phyloP scores from a whole-genome alignment of 2,888 invertebrate species.

The Erebia epiphron region DNA sequence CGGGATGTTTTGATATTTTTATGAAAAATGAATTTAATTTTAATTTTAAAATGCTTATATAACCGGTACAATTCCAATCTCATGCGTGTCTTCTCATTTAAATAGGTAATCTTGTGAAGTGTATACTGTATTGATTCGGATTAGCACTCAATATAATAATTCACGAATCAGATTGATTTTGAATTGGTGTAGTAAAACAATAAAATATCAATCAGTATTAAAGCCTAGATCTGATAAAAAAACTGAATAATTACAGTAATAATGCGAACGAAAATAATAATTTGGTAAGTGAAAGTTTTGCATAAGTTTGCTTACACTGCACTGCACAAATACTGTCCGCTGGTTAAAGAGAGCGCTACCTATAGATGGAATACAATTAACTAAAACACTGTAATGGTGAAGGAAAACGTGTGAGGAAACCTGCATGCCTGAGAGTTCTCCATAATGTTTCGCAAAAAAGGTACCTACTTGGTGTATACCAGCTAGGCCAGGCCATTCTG shows the following conservation, averaged over 20 bases:
- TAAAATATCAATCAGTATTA: conserved; percentile 30
- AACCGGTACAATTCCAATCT: background rate
- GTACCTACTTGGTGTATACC: no score
- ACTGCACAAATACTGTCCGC: background rate
- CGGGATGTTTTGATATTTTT: conserved; percentile 21
- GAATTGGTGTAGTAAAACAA: background rate
- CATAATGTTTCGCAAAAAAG: no score
- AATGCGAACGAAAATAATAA: conserved; percentile 42
- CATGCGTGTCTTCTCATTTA: background rate
- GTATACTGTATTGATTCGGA: conserved; percentile 5
- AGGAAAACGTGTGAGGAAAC: no score
- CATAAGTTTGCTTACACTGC: background rate
- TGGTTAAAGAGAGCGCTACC: no score
- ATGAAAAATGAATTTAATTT: conserved; percentile 19
- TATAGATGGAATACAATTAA: no score
- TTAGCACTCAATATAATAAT: background rate
- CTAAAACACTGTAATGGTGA: no score
- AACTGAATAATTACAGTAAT: conserved; percentile 22
- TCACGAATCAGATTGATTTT: background rate
- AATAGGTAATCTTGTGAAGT: background rate
- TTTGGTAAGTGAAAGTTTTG: conserved; percentile 41
- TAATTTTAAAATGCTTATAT: conserved; percentile 17
- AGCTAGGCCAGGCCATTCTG: no score
- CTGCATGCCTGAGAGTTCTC: no score
- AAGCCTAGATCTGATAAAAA: conserved; percentile 16